These are phyloP conservation scores for Merodon equestris DNA, from an alignment of 2,888 invertebrate genomes.

Conservation along the genomic window DNA sequence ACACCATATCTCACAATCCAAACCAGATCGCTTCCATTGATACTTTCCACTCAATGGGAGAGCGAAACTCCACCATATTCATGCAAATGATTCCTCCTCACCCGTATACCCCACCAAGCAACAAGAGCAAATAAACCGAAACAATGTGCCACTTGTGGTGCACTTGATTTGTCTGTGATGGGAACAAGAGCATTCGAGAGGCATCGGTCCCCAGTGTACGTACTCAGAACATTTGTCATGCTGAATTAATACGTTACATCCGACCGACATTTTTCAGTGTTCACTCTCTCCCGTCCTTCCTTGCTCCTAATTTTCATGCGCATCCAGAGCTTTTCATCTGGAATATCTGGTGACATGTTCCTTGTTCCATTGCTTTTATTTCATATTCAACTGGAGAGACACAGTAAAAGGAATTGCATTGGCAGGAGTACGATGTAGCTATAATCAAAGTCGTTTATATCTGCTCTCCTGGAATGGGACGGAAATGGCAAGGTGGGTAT, in stretches of 20 bases:
- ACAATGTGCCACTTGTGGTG: constrained; percentile 29
- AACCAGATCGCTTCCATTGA: constrained; percentile 34
- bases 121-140: constrained; percentile 10
- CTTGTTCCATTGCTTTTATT: constrained; percentile 11
- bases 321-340: constrained; percentile 10
- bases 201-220: constrained; percentile 23
- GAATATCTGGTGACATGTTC: constrained; percentile 39
- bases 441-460: constrained; percentile 60
- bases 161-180: constrained; percentile 22
- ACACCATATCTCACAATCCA: constrained; percentile 50
- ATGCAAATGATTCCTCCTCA: constrained; percentile 2
- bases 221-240: constrained; percentile 39
- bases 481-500: constrained; percentile 16
- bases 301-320: constrained; percentile 18
- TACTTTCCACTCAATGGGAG: neutral
- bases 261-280: constrained; percentile 22
- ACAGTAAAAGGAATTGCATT: constrained; percentile 6
- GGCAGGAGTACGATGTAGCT: constrained; percentile 27
- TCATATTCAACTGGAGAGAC: constrained; percentile 18
- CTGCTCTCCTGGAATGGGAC: neutral
- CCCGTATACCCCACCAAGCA: neutral
- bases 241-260: constrained; percentile 58
- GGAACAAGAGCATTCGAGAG: constrained; percentile 1
- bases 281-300: constrained; percentile 6
- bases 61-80: neutral